These are phyloP conservation scores for Pollicipes pollicipes DNA, from an alignment of 1,140 invertebrate species.

Conservation along the genomic window DNA sequence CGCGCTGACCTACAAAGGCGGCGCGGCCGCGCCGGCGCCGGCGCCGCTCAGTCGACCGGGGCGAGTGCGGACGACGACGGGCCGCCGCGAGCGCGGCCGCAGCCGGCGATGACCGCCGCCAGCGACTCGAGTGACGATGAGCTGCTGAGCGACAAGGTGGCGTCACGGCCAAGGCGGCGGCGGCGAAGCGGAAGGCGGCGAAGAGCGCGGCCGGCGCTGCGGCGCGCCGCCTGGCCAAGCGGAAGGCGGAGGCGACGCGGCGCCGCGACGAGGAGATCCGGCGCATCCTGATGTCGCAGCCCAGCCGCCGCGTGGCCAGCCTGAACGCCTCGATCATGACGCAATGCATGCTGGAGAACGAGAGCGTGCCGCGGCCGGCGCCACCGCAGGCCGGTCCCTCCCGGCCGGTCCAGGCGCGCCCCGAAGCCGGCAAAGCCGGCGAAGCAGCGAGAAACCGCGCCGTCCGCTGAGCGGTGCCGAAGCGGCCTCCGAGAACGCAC, in stretches of 20 bases:
- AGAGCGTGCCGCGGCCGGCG: conserved; percentile 30
- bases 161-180: too few relatives aligned
- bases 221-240: background rate
- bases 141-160: background rate
- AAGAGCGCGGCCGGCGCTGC: background rate
- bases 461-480: too few relatives aligned
- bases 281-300: background rate
- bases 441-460: too few relatives aligned
- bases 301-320: conserved; percentile 48
- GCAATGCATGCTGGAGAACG: conserved; percentile 76
- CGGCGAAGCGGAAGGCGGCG: background rate
- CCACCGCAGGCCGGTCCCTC: conserved; percentile 7
- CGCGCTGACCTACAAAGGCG: background rate
- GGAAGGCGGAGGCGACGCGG: background rate
- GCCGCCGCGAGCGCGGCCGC: too few relatives aligned
- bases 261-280: background rate
- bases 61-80: too few relatives aligned
- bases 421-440: conserved; percentile 24
- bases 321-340: conserved; percentile 80
- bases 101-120: too few relatives aligned
- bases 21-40: too few relatives aligned
- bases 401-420: background rate
- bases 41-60: too few relatives aligned
- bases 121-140: background rate
- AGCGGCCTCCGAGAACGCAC: too few relatives aligned